phyloP scores from a whole-genome alignment of 2,888 invertebrate species.

The Anoplius nigerrimus region DNA sequence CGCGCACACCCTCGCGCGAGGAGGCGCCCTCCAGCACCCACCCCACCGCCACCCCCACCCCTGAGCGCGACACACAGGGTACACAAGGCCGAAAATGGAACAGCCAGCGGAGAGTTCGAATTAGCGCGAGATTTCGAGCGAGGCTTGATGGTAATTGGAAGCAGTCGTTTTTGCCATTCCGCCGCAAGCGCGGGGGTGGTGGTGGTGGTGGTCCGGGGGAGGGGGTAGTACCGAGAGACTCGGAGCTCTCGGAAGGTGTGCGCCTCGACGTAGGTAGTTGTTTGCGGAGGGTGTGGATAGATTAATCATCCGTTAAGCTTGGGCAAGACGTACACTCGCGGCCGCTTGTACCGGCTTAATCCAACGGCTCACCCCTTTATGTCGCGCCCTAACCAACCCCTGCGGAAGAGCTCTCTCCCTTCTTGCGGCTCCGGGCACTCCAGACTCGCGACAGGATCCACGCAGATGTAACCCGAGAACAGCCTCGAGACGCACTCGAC shows the following conservation, averaged over 20 bases:
- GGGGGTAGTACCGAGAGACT: conserved; percentile 19
- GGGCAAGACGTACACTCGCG: conserved; percentile 62
- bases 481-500: conserved; percentile 41
- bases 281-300: conserved; percentile 67
- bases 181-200: conserved; percentile 15
- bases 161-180: conserved; percentile 53
- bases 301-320: conserved; percentile 71
- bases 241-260: conserved; percentile 38
- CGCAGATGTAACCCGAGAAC: conserved; percentile 46
- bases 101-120: conserved; percentile 38
- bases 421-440: conserved; percentile 37
- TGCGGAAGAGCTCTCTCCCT: conserved; percentile 23
- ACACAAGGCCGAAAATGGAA: conserved; percentile 26
- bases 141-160: conserved; percentile 57
- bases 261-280: conserved; percentile 53
- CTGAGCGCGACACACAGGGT: conserved; percentile 1
- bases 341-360: conserved; percentile 63
- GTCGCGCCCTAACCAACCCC: conserved; percentile 12
- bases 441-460: conserved; percentile 28
- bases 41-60: conserved; percentile 2
- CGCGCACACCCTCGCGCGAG: background rate
- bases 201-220: background rate
- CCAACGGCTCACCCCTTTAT: conserved; percentile 51
- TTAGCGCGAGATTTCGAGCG: conserved; percentile 53
- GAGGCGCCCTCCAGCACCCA: too few species aligned